Percentiles rank a stretch among this genome's conserved stretches.
phyloP scores from a whole-genome alignment of 2,888 invertebrate species.

The Nebria salina region DNA sequence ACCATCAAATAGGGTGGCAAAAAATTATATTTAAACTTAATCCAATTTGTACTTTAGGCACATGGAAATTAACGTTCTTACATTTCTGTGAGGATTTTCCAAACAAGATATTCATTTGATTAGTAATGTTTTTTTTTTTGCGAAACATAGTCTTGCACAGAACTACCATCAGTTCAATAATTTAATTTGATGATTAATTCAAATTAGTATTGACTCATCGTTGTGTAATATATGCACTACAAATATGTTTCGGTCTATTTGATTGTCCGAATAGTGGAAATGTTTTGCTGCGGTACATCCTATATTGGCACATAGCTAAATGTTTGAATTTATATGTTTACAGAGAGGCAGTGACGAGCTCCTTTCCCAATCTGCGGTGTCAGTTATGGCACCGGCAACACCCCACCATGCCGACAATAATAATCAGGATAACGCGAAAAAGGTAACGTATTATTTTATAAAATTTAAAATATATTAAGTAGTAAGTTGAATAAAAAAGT shows the following conservation, averaged over 20 bases:
- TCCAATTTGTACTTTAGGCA: no score
- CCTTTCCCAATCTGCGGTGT: slow-evolving; percentile 93
- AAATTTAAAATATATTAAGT: no score
- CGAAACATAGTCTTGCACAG: neutral
- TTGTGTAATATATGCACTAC: neutral
- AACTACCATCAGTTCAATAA: neutral
- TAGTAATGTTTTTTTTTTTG: neutral
- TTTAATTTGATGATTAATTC: neutral
- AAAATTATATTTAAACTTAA: no score
- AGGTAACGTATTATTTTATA: slow-evolving; percentile 72
- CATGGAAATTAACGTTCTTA: no score
- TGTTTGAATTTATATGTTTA: slow-evolving; percentile 56
- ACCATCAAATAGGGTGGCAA: no score
- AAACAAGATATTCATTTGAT: neutral
- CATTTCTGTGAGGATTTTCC: no score
- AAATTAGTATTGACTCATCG: neutral
- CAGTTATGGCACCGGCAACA: slow-evolving; percentile 92
- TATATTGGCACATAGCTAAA: neutral
- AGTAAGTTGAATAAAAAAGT: no score
- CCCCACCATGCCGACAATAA: slow-evolving; percentile 91
- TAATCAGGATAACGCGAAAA: slow-evolving; percentile 92
- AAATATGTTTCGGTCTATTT: neutral
- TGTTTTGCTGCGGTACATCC: neutral
- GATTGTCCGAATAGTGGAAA: neutral
- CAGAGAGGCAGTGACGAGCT: slow-evolving; percentile 99